Conservation (phyloP, 2,113 vertebrate species). For the Stegastes partitus region DNA sequence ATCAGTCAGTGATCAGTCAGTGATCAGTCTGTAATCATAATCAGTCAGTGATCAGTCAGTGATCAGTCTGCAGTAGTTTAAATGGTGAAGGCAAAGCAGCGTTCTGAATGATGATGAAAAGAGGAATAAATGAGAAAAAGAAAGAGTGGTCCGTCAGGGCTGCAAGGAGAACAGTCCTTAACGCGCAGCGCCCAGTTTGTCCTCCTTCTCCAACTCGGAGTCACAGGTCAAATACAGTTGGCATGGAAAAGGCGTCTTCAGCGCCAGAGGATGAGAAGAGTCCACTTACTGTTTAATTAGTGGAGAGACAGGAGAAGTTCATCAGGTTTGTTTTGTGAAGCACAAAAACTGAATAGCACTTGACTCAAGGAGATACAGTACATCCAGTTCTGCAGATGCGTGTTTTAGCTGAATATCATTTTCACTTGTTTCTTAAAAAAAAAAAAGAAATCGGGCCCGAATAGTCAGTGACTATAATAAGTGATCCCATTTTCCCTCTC, state of each 20-base stretch:
- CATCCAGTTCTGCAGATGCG: background rate
- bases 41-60: slow-evolving; percentile 23
- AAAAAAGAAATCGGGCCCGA: background rate
- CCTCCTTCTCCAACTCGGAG: slow-evolving; percentile 2
- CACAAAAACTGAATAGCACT: background rate
- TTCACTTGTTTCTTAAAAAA: background rate
- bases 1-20: slow-evolving; percentile 23
- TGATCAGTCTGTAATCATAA: slow-evolving; percentile 8
- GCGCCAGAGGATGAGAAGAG: slow-evolving; percentile 18
- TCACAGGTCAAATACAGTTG: slow-evolving; percentile 37
- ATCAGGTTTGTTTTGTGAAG: slow-evolving; percentile 20
- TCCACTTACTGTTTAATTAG: slow-evolving; percentile 27
- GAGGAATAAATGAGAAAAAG: slow-evolving; percentile 6
- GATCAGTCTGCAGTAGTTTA: slow-evolving; percentile 13
- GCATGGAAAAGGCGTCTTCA: background rate
- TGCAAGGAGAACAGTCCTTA: slow-evolving; percentile 11
- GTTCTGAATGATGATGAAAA: slow-evolving; percentile 5
- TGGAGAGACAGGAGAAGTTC: slow-evolving; percentile 1
- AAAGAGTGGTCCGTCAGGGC: background rate
- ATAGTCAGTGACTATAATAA: background rate
- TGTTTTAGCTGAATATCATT: background rate
- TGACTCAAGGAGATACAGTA: background rate
- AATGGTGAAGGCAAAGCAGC: slow-evolving; percentile 14
- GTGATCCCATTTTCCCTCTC: background rate
- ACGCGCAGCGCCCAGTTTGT: slow-evolving; percentile 14